Conservation (phyloP, 2,888 invertebrate genomes). For the Ochlodes sylvanus region DNA sequence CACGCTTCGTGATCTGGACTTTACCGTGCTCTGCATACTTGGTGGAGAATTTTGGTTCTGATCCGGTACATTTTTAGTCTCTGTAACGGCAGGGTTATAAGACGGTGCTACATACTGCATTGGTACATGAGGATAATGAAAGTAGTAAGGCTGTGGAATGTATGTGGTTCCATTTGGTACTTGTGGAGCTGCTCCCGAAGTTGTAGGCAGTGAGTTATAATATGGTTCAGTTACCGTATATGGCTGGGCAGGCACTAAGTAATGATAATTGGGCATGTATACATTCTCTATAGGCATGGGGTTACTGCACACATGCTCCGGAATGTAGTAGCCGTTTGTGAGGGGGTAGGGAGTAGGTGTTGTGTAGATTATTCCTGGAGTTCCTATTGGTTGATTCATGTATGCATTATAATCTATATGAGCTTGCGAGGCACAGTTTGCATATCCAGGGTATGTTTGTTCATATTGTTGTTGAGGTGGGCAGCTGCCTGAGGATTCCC, state of each 20-base stretch:
- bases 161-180: slow-evolving; percentile 61
- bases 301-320: slow-evolving; percentile 59
- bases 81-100: slow-evolving; percentile 47
- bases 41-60: slow-evolving; percentile 44
- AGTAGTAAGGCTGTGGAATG: slow-evolving; percentile 74
- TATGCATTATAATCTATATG: slow-evolving; percentile 71
- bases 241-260: slow-evolving; percentile 65
- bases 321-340: slow-evolving; percentile 70
- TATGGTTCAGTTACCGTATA: slow-evolving; percentile 57
- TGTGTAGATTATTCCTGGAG: slow-evolving; percentile 64
- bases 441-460: slow-evolving; percentile 56
- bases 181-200: slow-evolving; percentile 55
- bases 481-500: slow-evolving; percentile 61
- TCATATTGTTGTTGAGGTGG: slow-evolving; percentile 57
- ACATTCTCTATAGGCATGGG: slow-evolving; percentile 59
- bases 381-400: slow-evolving; percentile 67
- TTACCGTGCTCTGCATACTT: slow-evolving; percentile 58
- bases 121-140: slow-evolving; percentile 64
- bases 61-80: slow-evolving; percentile 48
- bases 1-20: slow-evolving; percentile 86
- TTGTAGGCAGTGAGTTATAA: slow-evolving; percentile 60
- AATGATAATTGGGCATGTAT: slow-evolving; percentile 74
- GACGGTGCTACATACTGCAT: slow-evolving; percentile 54
- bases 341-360: slow-evolving; percentile 67
- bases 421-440: slow-evolving; percentile 69